phyloP scores from a whole-genome alignment of 2,113 vertebrate species.

The Notarius lentiginosus region DNA sequence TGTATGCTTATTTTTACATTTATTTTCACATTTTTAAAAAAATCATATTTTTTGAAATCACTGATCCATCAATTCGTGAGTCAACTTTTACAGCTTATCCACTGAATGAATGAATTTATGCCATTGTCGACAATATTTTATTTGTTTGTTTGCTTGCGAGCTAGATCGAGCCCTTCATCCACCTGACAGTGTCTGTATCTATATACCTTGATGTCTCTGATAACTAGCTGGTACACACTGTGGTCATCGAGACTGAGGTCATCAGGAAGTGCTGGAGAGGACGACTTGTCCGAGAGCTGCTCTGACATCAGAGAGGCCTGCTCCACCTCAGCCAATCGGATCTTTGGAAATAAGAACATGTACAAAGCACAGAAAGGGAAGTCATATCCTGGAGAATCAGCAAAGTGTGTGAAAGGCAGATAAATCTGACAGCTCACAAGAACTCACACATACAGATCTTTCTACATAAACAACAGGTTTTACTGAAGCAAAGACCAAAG shows the following conservation, averaged over 20 bases:
- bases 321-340: conserved; percentile 93
- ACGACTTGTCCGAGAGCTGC: conserved; percentile 89
- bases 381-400: neutral
- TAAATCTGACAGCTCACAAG: neutral
- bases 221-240: conserved; percentile 76
- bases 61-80: neutral
- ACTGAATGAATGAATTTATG: neutral
- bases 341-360: conserved; percentile 65
- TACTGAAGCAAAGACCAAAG: neutral
- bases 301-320: conserved; percentile 88
- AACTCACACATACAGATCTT: neutral
- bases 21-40: neutral
- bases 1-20: neutral
- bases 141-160: neutral
- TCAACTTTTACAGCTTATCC: neutral
- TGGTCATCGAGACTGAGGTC: conserved; percentile 88
- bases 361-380: neutral
- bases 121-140: neutral
- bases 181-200: neutral
- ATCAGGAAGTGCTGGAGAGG: conserved; percentile 85
- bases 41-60: neutral
- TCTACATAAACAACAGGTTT: neutral
- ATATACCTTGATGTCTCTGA: conserved; percentile 73
- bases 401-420: neutral
- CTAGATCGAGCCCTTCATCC: neutral